Base-by-base conservation (phyloP, 2,113 vertebrate species). In the Orientallactaga bullata region DNA sequence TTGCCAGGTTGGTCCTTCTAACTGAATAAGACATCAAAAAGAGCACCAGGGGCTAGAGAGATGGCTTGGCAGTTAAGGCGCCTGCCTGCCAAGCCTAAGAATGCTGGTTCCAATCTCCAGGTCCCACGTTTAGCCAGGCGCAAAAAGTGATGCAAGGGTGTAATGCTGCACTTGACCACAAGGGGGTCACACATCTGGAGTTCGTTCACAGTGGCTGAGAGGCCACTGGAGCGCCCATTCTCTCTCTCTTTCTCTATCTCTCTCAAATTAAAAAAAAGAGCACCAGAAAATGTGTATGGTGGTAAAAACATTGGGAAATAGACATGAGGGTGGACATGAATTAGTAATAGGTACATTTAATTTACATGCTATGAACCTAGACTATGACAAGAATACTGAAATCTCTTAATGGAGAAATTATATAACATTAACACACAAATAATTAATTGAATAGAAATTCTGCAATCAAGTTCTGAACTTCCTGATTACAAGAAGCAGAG, bases 371-470 rank as follows among this genome's bases (percentile, higher is more conserved):
- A 61, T 42, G 26, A 9, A 69, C 20, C 58, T 26, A 35, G 2
- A 68, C 24, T 5, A 39, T 77, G 39, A 78, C 63, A 26, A 85
- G 84, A 39, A 47, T 51, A 30, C 55, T n/a, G 42, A 63, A 73
- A 55, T 1, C 8, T 71, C 12, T 71, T 84, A 23, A 35, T 24
- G 91, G 30, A 32, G 23, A 69, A 83, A 23, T 2, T 15, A 2
- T 61, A 37, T 78, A 71, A 69, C 24, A 42, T 69, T 73, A 42
- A 86, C 61, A 47, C 35, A 85, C 2, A 21, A n/a, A 63, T 78
- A 37, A 74, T 63, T 86, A 47, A 80, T 28, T 73, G 39, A 90
- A 26, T 42, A 85, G 21, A 73, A 87, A 69, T 84, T 83, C 63
- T 20, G 81, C n/a, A 87, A 79, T 61, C 60, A 69, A 76, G 11